Evolutionary conservation across 2,797 vertebrate species (phyloP), one percentile per base, ranked within the genome.

Genomic region (Serranus cabrilla): DNA sequence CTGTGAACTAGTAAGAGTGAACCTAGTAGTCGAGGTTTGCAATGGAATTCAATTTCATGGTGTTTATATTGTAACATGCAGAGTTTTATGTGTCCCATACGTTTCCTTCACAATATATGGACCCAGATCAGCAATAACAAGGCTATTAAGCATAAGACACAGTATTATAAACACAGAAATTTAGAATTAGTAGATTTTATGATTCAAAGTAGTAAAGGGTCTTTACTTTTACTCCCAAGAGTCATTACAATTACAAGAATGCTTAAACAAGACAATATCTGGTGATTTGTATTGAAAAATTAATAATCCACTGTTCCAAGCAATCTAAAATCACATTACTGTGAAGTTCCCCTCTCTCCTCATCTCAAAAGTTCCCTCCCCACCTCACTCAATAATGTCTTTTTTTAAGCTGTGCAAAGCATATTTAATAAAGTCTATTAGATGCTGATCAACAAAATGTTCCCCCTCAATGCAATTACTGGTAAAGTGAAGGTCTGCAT

Each of bases 371-470:
- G 46, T 64, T 60, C 34, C 70, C 39, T 62, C 43, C 25, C n/a
- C 23, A 23, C 43, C 49, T 81, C 49, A 20, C 23, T 49, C 64
- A 47, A 71, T 76, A 39, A 71, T 71, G 17, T 57, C 16, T n/a
- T 39, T 63, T 50, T 65, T 72, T 61, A 16, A 65, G 57, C 56
- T 13, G 50, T 58, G 52, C 52, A 55, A 83, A 83, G 55, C 65
- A 70, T 78, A 71, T 82, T 87, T 81, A 87, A 82, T 84, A 25
- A 84, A 73, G 55, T 75, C 64, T 74, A 76, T 84, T 71, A 83
- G 56, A 73, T 71, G 68, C 80, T 81, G 81, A 91, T 91, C 76
- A 87, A 90, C 76, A 82, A 71, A 74, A 84, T 63, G 21, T 57
- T 79, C 68, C 39, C 58, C 46, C 64, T 78, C 68, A 87, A 79